Evolutionary conservation across 2,113 vertebrate species (phyloP).

Genomic region (Pyxicephalus adspersus): DNA sequence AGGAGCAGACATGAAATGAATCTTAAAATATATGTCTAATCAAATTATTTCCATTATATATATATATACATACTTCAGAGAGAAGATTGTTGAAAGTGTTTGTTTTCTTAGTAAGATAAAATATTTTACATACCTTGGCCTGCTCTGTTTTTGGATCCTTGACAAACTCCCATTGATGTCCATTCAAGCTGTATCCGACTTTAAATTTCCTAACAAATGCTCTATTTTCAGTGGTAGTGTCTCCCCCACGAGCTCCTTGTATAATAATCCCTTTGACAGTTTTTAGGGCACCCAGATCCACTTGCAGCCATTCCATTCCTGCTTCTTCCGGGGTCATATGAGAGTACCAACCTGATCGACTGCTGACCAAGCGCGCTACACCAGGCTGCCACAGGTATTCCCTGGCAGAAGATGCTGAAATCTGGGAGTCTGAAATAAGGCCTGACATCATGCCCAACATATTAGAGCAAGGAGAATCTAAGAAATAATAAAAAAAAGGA

Average conservation of each 20-base stretch:
- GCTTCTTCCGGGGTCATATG: slow-evolving; percentile 84
- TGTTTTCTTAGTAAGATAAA: background rate
- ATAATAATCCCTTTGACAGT: slow-evolving; percentile 90
- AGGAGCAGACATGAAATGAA: background rate
- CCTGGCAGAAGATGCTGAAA: slow-evolving; percentile 90
- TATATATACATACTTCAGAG: no score
- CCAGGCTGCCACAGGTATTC: slow-evolving; percentile 93
- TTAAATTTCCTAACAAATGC: slow-evolving; percentile 96
- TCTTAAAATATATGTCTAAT: background rate
- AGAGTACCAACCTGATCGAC: slow-evolving; percentile 94
- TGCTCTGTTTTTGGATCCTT: slow-evolving; percentile 86
- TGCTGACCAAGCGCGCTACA: slow-evolving; percentile 89
- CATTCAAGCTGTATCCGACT: slow-evolving; percentile 89
- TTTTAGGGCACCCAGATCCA: slow-evolving; percentile 86
- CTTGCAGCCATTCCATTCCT: slow-evolving; percentile 95
- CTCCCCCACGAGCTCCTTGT: slow-evolving; percentile 91
- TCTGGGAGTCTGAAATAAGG: slow-evolving; percentile 89
- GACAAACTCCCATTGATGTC: slow-evolving; percentile 91
- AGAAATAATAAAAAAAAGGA: slow-evolving; percentile 42
- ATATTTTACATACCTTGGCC: slow-evolving; percentile 80
- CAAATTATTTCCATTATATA: no score
- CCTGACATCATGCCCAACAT: slow-evolving; percentile 96
- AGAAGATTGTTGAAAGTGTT: background rate
- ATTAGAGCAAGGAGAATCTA: slow-evolving; percentile 92
- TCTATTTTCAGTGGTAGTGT: slow-evolving; percentile 84